Base-by-base conservation (phyloP, 2,797 vertebrate genomes). In the Anisognathus igniventris region DNA sequence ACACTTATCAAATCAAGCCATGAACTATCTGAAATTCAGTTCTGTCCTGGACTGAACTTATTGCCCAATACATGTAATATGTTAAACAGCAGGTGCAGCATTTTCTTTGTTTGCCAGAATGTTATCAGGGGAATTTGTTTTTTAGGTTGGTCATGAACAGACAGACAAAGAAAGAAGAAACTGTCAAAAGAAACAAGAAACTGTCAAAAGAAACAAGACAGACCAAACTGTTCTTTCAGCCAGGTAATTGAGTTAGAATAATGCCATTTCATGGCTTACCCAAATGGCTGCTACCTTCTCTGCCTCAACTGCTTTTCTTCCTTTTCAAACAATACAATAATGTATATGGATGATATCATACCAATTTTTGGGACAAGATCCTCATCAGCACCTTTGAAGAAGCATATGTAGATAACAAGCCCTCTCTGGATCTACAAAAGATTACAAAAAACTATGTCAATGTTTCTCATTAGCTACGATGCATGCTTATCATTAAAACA, bases 361-460 rank as follows among this genome's bases (percentile, higher is more conserved):
- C 99, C 99, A 95, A 99, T 99, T 97, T 98, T 99, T 42, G 98
- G 98, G 93, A 99, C 95, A 67, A 99, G 96, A 84, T 99, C 98
- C 58, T 98, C 98, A 87, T 98, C 97, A 76, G 99, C 98, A 93
- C 98, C 99, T 98, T 99, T 99, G 93, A 99, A 99, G 98, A 99
- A 99, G 90, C 99, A 99, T 95, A 99, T 93, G 66, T 99, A 99
- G 95, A 99, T 98, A 95, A 99, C 98, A 97, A 99, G 98, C 48
- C 99, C 99, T 97, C 98, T 98, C 48, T 98, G 97, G 92, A 99
- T 98, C 99, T 99, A 96, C 7, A 17, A 94, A 86, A 92, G 96
- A 92, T 94, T 51, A 95, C 13, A 96, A 84, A 67, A 93, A 87
- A 76, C 39, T 16, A 47, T 6, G 44, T 94, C 42, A 95, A 2